Base-by-base conservation (phyloP, 2,888 invertebrate genomes). In the Ectemnius lituratus region DNA sequence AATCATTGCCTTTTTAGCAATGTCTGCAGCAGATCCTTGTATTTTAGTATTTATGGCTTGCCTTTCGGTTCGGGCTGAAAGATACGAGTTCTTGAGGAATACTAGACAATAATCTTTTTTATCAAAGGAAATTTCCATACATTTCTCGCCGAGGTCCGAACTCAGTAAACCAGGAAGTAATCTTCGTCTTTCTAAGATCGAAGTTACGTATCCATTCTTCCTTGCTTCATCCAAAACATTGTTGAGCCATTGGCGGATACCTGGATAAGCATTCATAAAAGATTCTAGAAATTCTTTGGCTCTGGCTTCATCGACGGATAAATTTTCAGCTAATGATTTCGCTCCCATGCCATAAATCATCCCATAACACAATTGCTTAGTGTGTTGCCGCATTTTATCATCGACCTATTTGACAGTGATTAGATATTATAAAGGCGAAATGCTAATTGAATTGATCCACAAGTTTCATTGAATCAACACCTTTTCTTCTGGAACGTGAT, bases 321-420 rank as follows among this genome's bases (percentile, higher is more conserved):
- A 92, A 78, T 95, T 94, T 74, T 96, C 96, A 0, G 96, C 94
- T 45, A 99, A 92, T 0, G 96, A 93, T 86, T 94, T 96, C 72
- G 94, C 93, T 2, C 99, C 98, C 95, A 99, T 99, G 6, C 99
- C 99, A 90, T 99, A 99, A 70, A 99, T 95, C 86, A 99, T 97
- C 5, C 98, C 99, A 91, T 99, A 99, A 89, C 98, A 98, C 45
- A 99, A 94, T 91, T 97, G 95, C 91, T 98, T 98, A 4, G 98
- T 96, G 86, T 95, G 95, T 86, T 97, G 96, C 60, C 99, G 93
- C 83, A 97, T 92, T 70, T 94, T 93, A 69, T 95, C 94, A 52
- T 95, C 94, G 0, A 99, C 95, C 93, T 94, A 23, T 70, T 45
- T 27, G 83, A 69, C 70, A 79, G 60, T 46, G 46, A 66, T 52